Percentiles rank a stretch among this genome's conserved stretches.
Conservation (phyloP, 2,888 invertebrate genomes). For the Orthosia cruda region DNA sequence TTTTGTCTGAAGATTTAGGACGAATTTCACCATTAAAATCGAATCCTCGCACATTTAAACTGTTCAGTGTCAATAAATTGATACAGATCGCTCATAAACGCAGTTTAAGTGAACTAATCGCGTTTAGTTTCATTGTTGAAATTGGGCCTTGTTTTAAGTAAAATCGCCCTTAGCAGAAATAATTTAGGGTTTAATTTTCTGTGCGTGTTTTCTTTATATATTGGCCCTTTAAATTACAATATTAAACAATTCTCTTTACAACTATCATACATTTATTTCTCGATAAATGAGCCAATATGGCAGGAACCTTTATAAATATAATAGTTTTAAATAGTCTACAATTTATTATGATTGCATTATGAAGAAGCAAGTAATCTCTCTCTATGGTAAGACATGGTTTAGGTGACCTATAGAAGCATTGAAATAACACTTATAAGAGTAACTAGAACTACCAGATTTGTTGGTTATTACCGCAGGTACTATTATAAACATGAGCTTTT, state of each 20-base stretch:
- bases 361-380: slow-evolving; percentile 45
- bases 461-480: slow-evolving; percentile 25
- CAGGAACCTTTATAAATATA: slow-evolving; percentile 65
- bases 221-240: slow-evolving; percentile 75
- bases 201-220: slow-evolving; percentile 78
- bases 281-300: slow-evolving; percentile 60
- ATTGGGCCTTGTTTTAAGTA: not conserved
- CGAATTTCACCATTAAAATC: not conserved
- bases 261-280: slow-evolving; percentile 61
- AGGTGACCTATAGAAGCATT: slow-evolving; percentile 50
- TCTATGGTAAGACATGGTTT: slow-evolving; percentile 33
- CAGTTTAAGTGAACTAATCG: not conserved
- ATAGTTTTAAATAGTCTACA: slow-evolving; percentile 21
- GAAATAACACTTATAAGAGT: slow-evolving; percentile 41
- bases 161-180: slow-evolving; percentile 21
- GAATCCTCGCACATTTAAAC: not conserved
- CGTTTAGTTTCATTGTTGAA: not conserved
- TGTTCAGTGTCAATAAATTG: not conserved
- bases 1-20: not conserved
- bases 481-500: slow-evolving; percentile 40
- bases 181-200: slow-evolving; percentile 53
- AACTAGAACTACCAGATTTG: slow-evolving; percentile 55
- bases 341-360: slow-evolving; percentile 24
- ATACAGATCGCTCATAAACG: not conserved
- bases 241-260: slow-evolving; percentile 54